Evolutionary conservation across 2,113 vertebrate species (phyloP).

Genomic region (Centropus unirufus): DNA sequence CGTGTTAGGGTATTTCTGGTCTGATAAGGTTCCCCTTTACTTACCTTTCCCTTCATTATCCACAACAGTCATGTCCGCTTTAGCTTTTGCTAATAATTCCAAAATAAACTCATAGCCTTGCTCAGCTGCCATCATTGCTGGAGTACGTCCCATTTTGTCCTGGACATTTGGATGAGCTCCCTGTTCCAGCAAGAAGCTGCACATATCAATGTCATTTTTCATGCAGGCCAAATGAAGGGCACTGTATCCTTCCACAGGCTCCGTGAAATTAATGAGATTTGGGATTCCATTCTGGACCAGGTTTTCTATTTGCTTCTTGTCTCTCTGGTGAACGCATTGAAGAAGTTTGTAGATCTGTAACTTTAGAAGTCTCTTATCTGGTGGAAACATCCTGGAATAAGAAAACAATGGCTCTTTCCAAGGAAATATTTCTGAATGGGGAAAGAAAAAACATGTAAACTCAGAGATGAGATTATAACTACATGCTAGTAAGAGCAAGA

Average conservation of each 20-base stretch:
- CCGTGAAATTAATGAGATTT: conserved; percentile 87
- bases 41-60: conserved; percentile 91
- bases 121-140: conserved; percentile 88
- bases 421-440: conserved; percentile 12
- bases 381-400: conserved; percentile 67
- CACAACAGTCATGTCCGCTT: conserved; percentile 83
- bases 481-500: not conserved
- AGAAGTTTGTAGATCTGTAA: conserved; percentile 91
- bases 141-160: conserved; percentile 83
- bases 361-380: conserved; percentile 79
- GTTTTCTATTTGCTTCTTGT: conserved; percentile 85
- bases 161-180: conserved; percentile 85
- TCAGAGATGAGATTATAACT: not conserved
- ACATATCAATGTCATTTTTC: conserved; percentile 84
- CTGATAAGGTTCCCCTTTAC: not conserved
- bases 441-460: not conserved
- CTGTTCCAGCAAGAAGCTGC: conserved; percentile 82
- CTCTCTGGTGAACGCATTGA: conserved; percentile 81
- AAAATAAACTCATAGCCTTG: conserved; percentile 83
- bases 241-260: conserved; percentile 81
- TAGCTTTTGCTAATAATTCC: conserved; percentile 78
- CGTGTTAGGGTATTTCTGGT: not conserved
- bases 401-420: not conserved
- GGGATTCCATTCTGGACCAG: conserved; percentile 81
- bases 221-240: conserved; percentile 85